Base-by-base conservation (phyloP, 2,797 vertebrate genomes). In the Amblyopsis hoosieri region DNA sequence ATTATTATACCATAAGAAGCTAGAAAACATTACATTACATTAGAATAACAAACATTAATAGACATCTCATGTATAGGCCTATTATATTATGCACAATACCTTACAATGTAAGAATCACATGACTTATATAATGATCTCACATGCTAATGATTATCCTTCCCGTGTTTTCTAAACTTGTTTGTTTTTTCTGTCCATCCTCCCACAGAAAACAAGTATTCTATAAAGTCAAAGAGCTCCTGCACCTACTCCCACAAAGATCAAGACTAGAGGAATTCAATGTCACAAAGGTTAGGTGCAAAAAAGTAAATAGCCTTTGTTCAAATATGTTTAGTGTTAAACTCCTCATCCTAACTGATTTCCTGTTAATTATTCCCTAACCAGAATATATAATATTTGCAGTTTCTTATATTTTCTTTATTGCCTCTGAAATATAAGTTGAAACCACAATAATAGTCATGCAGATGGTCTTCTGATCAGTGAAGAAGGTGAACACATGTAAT, bases 241-340 rank as follows among this genome's bases (percentile, higher is more conserved):
- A 4, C 60, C 52, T 69, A 63, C 71, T 70, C 62, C 3, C 1
- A 0, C 0, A 19, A 46, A 15, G 54, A 65, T 17, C 69, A 46
- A 29, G 45, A 55, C 65, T 10, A 12, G 49, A 67, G 64, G 79
- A 82, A 85, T 85, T 77, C 66, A 4, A 65, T n/a, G 72, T 66
- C 69, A 17, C 63, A 49, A 23, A 63, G 74, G 67, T 84, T 67
- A 66, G 29, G 19, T 52, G 66, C 23, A 19, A 2, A 56, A 49
- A 33, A 53, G 7, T 2, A 51, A 14, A 51, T 7, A 29, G 23
- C 3, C 23, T 29, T 29, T 29, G 14, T 15, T 15, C 12, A 29
- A 29, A 48, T n/a, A 48, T 48, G 46, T n/a, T n/a, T 55, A 33
- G 47, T 19, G 51, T 42, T 52, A 37, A 79, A 69, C 58, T 31